Base-by-base conservation (phyloP, 2,888 invertebrate genomes). In the Limenitis camilla region DNA sequence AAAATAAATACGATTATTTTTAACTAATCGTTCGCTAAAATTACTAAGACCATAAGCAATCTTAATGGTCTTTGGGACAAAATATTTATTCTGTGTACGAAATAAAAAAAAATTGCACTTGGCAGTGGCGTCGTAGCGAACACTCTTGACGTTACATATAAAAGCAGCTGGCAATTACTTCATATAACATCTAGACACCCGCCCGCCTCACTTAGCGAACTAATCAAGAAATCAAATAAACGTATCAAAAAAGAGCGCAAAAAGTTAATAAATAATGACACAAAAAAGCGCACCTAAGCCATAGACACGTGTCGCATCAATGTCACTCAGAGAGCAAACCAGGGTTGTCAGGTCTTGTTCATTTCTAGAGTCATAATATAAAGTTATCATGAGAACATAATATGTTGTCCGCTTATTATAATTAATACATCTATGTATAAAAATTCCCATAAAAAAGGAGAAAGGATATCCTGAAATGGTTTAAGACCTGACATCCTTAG, bases 161-260 rank as follows among this genome's bases (percentile, higher is more conserved):
- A 45, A 85, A 85, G 85, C 85, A 78, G 86, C 83, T 86, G 86
- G 86, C 86, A 84, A 82, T 85, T 81, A 84, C 76, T 75, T 79
- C 81, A 83, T 67, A 71, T 78, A 80, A 84, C 78, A 78, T 77
- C 77, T 78, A 78, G 61, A 65, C 74, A 74, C 77, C 74, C 76
- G 78, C 73, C 72, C 78, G 68, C 58, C 69, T 72, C 78, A 69
- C 71, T 67, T 52, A 51, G 60, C 58, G 46, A 54, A 56, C 61
- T 62, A 53, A 52, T 60, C 63, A 64, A 49, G 62, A 61, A 51
- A 32, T 49, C 52, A 53, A 61, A 56, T 41, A 49, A 53, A 49
- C 38, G 38, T 47, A 52, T 47, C 41, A 59, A 60, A 56, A 59
- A 52, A 55, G 35, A 55, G 55, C 52, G 57, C 56, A 56, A 61